Evolutionary conservation across 2,797 vertebrate genomes (phyloP).

Genomic region (Bovichtus diacanthus): DNA sequence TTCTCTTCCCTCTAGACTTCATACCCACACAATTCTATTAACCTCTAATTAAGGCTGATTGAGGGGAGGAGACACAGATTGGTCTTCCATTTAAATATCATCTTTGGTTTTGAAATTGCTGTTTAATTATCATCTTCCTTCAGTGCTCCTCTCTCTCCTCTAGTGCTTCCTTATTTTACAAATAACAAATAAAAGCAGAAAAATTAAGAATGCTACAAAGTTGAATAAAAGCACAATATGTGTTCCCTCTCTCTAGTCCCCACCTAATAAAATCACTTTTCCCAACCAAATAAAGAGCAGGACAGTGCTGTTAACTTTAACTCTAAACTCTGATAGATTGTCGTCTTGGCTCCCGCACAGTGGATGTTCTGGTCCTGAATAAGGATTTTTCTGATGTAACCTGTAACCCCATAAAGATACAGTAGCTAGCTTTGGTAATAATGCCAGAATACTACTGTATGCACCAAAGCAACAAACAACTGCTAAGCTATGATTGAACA

Average conservation of each 20-base stretch:
- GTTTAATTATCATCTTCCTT: conserved; percentile 5
- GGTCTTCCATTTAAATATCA: conserved; percentile 11
- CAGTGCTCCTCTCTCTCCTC: not conserved
- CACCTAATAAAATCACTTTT: not conserved
- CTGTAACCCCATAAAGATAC: not conserved
- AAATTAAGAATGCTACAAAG: conserved; percentile 5
- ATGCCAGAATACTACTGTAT: not conserved
- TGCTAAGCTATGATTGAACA: not conserved
- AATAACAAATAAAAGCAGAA: not conserved
- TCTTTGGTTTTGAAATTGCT: conserved; percentile 25
- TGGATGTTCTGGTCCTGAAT: not conserved
- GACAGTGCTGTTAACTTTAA: not conserved
- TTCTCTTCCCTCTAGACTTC: conserved; percentile 12
- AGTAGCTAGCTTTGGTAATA: not conserved
- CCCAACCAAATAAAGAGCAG: not conserved
- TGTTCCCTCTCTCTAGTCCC: not conserved
- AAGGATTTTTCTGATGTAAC: not conserved
- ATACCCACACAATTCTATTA: conserved; percentile 6
- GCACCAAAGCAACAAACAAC: not conserved
- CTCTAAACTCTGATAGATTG: not conserved
- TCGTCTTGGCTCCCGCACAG: not conserved
- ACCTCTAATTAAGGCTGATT: conserved; percentile 41
- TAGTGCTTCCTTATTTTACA: not conserved
- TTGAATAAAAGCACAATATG: not conserved
- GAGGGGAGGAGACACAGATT: conserved; percentile 31